Conservation (phyloP, 2,797 vertebrate species). For the Enteromius treurensis region DNA sequence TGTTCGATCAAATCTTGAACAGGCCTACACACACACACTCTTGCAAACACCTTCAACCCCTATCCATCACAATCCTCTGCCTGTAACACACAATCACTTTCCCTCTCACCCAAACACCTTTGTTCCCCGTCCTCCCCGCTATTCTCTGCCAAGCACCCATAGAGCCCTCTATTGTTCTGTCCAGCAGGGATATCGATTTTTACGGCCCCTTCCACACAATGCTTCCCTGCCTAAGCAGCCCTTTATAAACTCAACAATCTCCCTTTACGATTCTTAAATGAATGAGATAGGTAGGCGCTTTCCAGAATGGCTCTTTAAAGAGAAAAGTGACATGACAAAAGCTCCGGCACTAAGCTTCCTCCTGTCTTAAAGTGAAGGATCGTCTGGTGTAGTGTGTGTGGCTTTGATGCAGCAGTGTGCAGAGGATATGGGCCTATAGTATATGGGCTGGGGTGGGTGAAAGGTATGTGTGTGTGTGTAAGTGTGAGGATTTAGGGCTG, state of each 20-base stretch:
- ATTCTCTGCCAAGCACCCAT: slow-evolving; percentile 27
- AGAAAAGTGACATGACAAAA: slow-evolving; percentile 73
- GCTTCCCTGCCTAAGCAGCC: slow-evolving; percentile 54
- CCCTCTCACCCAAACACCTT: slow-evolving; percentile 40
- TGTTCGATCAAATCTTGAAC: slow-evolving; percentile 1
- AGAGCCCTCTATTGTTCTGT: slow-evolving; percentile 54
- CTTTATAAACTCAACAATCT: slow-evolving; percentile 71
- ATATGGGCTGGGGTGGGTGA: slow-evolving; percentile 27
- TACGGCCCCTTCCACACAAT: slow-evolving; percentile 57
- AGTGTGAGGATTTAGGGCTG: slow-evolving; percentile 36
- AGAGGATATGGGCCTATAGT: slow-evolving; percentile 62
- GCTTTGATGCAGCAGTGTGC: slow-evolving; percentile 72
- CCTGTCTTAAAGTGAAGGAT: slow-evolving; percentile 48
- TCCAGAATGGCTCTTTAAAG: slow-evolving; percentile 46
- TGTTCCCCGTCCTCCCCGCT: slow-evolving; percentile 12
- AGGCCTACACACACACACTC: slow-evolving; percentile 8
- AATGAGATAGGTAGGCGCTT: slow-evolving; percentile 63
- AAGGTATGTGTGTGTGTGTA: slow-evolving; percentile 20
- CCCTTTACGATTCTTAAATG: slow-evolving; percentile 65
- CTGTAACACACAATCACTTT: slow-evolving; percentile 45
- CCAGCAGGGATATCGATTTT: slow-evolving; percentile 65
- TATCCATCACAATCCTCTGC: slow-evolving; percentile 38
- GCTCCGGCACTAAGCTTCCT: slow-evolving; percentile 60
- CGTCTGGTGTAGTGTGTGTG: slow-evolving; percentile 39
- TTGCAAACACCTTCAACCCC: slow-evolving; percentile 9